Evolutionary conservation across 2,888 invertebrate genomes (phyloP).

Genomic region (Heliconius charithonia): DNA sequence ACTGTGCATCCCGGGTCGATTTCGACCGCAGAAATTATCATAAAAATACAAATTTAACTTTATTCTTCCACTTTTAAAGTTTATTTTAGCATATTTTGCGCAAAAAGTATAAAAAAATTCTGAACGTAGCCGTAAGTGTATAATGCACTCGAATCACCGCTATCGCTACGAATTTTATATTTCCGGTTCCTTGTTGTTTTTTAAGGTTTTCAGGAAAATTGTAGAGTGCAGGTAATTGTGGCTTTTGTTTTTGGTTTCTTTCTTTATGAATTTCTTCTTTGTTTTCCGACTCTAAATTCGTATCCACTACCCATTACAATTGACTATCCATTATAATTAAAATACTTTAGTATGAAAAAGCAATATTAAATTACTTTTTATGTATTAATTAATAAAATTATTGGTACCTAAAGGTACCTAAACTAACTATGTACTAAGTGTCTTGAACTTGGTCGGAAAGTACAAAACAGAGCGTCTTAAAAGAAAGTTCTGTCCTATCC

Average conservation of each 20-base stretch:
- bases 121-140: constrained; percentile 14
- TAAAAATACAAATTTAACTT: constrained; percentile 3
- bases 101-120: neutral
- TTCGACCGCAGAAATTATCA: constrained; percentile 18
- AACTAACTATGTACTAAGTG: neutral
- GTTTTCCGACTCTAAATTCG: neutral
- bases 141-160: constrained; percentile 23
- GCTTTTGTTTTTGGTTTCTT: neutral
- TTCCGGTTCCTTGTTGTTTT: constrained; percentile 14
- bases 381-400: neutral
- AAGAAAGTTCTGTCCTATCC: too few species aligned
- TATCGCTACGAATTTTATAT: constrained; percentile 21
- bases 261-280: neutral
- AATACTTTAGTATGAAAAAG: neutral
- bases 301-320: neutral
- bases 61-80: neutral
- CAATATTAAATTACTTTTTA: neutral
- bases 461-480: too few species aligned
- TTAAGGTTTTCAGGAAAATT: neutral
- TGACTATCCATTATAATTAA: neutral
- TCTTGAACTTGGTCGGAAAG: too few species aligned
- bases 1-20: constrained; percentile 33
- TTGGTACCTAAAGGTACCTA: neutral
- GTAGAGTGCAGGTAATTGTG: neutral
- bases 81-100: constrained; percentile 1